These are phyloP conservation scores for Acanthisitta chloris DNA, from an alignment of 2,113 vertebrate genomes.

Conservation along the genomic window DNA sequence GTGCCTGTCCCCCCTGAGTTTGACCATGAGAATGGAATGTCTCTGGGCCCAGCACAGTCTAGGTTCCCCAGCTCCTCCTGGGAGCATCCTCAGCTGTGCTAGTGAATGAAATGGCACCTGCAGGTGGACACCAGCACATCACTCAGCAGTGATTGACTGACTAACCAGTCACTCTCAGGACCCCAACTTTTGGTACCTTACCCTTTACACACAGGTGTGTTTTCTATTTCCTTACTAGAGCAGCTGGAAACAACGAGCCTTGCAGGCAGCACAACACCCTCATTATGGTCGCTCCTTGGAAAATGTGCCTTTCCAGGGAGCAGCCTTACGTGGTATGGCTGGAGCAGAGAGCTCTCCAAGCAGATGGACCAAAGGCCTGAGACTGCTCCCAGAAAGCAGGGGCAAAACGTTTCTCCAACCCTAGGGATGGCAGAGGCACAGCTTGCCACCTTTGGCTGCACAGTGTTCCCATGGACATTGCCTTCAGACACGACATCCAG, in stretches of 20 bases:
- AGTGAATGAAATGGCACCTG: not conserved
- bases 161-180: not conserved
- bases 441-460: not conserved
- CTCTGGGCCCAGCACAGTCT: rapidly evolving
- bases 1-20: rapidly evolving
- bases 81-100: not conserved
- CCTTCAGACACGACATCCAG: conserved; percentile 51
- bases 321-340: conserved; percentile 16
- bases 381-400: not conserved
- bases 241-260: not conserved
- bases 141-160: rapidly evolving
- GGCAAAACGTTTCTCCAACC: not conserved
- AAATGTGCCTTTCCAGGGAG: conserved; percentile 74
- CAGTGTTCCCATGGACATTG: not conserved
- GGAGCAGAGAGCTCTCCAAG: conserved; percentile 55
- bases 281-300: not conserved
- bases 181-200: not conserved
- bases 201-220: rapidly evolving
- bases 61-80: not conserved
- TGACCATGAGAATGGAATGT: rapidly evolving
- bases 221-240: not conserved
- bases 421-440: rapidly evolving
- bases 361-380: not conserved
- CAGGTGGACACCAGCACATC: rapidly evolving
- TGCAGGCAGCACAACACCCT: not conserved